Conservation (phyloP, 2,797 vertebrate genomes). For the Graptemys geographica region DNA sequence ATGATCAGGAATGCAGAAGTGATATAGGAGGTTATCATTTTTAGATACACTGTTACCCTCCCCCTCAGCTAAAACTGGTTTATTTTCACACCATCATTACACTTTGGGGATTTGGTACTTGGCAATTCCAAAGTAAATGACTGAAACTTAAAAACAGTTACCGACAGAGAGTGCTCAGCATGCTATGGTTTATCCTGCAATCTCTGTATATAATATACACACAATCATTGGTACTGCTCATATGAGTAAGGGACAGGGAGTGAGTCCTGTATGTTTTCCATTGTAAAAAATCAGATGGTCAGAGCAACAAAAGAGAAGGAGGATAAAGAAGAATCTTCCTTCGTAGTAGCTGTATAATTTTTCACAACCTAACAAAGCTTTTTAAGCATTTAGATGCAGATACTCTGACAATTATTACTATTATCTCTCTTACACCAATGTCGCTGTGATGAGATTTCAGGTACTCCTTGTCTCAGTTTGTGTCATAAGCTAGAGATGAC, state of each 20-base stretch:
- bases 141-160: not conserved
- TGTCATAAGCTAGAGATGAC: not conserved
- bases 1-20: slow-evolving; percentile 20
- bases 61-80: slow-evolving; percentile 41
- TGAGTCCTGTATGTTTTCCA: not conserved
- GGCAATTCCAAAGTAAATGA: not conserved
- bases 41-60: slow-evolving; percentile 2
- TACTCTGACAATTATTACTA: not conserved
- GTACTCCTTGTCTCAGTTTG: not conserved
- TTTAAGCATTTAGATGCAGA: not conserved
- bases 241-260: too few species aligned
- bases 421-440: not conserved
- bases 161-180: not conserved
- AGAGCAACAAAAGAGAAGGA: not conserved
- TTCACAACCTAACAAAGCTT: not conserved
- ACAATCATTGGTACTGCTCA: not conserved
- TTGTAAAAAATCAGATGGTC: not conserved
- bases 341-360: not conserved
- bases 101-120: not conserved
- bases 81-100: not conserved
- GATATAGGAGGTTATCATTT: slow-evolving; percentile 49
- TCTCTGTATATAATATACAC: not conserved
- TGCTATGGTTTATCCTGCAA: not conserved
- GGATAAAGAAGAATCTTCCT: not conserved
- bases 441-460: not conserved